Evolutionary conservation across 2,888 invertebrate genomes (phyloP).

Genomic region (Crepidodera aurea): DNA sequence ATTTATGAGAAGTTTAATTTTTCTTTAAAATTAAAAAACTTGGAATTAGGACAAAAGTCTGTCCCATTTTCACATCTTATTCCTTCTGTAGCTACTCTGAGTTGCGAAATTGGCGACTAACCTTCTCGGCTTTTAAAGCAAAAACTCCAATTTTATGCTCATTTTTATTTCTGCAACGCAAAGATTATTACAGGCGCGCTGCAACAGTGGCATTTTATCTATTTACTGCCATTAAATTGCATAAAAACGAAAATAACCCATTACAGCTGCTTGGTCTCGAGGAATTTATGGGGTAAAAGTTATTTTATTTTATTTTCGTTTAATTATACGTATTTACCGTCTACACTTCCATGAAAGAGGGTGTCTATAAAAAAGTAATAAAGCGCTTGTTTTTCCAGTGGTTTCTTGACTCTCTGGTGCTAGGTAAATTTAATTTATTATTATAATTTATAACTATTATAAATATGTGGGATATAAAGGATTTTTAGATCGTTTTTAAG

Average conservation of each 20-base stretch:
- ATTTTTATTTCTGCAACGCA: neutral
- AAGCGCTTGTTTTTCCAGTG: neutral
- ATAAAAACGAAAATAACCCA: constrained; percentile 7
- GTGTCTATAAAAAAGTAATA: constrained; percentile 12
- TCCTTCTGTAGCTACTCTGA: too few species aligned
- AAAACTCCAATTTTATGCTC: neutral
- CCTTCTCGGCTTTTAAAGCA: neutral
- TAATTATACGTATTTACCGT: constrained; percentile 5
- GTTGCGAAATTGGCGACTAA: too few species aligned
- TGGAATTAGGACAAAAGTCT: too few species aligned
- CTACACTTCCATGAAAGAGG: neutral
- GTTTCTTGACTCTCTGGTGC: neutral
- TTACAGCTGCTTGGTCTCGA: neutral
- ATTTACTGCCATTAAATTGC: constrained; percentile 10
- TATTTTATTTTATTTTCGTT: constrained; percentile 5
- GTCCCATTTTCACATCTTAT: too few species aligned
- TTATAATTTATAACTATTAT: constrained; percentile 12
- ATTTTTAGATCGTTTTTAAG: neutral
- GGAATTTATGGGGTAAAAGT: constrained; percentile 4
- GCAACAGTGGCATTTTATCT: constrained; percentile 8
- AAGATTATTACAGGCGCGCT: neutral
- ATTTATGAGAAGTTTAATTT: too few species aligned
- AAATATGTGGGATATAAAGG: neutral
- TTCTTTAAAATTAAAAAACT: too few species aligned
- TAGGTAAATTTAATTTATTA: constrained; percentile 7